Percentiles rank a stretch among this genome's conserved stretches.
Evolutionary conservation across 2,888 invertebrate genomes (phyloP).

Genomic region (Carcina quercana): DNA sequence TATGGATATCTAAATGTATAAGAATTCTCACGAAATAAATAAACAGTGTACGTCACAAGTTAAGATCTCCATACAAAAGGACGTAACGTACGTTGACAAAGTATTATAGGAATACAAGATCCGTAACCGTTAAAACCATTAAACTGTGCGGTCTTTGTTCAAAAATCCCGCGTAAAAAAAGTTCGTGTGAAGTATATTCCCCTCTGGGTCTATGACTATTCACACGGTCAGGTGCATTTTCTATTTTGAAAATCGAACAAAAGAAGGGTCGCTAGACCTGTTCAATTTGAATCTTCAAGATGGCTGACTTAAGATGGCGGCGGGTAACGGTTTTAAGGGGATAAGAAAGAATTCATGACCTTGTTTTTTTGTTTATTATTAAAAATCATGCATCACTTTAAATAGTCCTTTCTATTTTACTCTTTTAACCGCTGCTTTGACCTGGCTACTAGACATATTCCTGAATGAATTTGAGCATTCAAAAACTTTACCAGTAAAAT

Average conservation of each 20-base stretch:
- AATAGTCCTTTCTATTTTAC: too few relatives aligned
- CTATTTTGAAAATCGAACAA: slow-evolving; percentile 34
- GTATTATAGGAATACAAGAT: slow-evolving; percentile 26
- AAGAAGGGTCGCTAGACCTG: slow-evolving; percentile 32
- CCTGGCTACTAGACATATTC: too few relatives aligned
- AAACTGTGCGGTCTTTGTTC: slow-evolving; percentile 29
- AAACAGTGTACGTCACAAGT: slow-evolving; percentile 7
- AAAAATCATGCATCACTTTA: too few relatives aligned
- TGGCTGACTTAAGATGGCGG: slow-evolving; percentile 25
- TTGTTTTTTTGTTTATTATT: too few relatives aligned
- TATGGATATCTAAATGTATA: too few relatives aligned
- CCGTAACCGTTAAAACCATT: slow-evolving; percentile 38
- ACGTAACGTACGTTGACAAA: slow-evolving; percentile 2
- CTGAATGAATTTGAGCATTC: too few relatives aligned
- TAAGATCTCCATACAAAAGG: slow-evolving; percentile 4
- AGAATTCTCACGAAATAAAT: slow-evolving; percentile 6
- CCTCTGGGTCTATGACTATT: slow-evolving; percentile 28
- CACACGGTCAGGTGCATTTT: slow-evolving; percentile 56
- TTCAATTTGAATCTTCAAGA: slow-evolving; percentile 24
- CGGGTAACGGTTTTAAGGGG: slow-evolving; percentile 39
- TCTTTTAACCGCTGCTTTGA: too few relatives aligned
- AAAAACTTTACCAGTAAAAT: too few relatives aligned
- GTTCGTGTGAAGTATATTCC: slow-evolving; percentile 14
- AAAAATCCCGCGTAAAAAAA: slow-evolving; percentile 10
- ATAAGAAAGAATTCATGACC: slow-evolving; percentile 28